These are phyloP conservation scores for Subacronicta megacephala DNA, from an alignment of 2,888 invertebrate species.

Conservation along the genomic window DNA sequence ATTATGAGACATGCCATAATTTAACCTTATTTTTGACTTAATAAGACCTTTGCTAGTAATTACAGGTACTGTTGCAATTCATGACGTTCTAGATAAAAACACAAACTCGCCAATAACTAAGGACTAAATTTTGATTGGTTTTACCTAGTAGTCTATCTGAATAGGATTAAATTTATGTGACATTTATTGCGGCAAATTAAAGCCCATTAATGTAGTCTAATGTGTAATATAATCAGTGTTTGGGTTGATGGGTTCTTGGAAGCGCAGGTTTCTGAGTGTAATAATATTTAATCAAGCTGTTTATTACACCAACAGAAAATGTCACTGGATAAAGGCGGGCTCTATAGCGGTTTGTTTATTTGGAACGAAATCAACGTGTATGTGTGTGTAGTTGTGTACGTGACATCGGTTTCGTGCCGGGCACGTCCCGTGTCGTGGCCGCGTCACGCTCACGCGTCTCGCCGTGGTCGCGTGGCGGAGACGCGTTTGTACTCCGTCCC, in stretches of 20 bases:
- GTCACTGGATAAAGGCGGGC: constrained; percentile 4
- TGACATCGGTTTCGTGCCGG: neutral
- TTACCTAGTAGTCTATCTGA: constrained; percentile 26
- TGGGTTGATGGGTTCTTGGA: constrained; percentile 39
- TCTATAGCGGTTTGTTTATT: neutral
- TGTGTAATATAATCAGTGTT: constrained; percentile 25
- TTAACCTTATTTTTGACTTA: constrained; percentile 39
- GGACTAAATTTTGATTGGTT: constrained; percentile 39
- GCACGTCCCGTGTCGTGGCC: neutral
- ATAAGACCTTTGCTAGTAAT: constrained; percentile 37
- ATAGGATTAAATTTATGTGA: constrained; percentile 41
- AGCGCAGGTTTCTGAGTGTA: constrained; percentile 25
- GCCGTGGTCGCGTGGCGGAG: constrained; percentile 8
- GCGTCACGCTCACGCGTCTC: neutral
- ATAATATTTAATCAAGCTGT: constrained; percentile 31
- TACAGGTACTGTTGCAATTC: constrained; percentile 28
- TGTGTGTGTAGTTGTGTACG: neutral
- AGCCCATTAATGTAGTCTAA: constrained; percentile 31
- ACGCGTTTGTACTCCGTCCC: constrained; percentile 1
- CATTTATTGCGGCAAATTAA: constrained; percentile 43
- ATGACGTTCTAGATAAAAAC: constrained; percentile 32
- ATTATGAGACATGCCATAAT: constrained; percentile 43
- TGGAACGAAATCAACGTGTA: neutral
- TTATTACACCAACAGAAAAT: constrained; percentile 22
- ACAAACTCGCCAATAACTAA: constrained; percentile 23